Evolutionary conservation across 2,113 vertebrate genomes (phyloP).

Genomic region (Halcyon malimbica): DNA sequence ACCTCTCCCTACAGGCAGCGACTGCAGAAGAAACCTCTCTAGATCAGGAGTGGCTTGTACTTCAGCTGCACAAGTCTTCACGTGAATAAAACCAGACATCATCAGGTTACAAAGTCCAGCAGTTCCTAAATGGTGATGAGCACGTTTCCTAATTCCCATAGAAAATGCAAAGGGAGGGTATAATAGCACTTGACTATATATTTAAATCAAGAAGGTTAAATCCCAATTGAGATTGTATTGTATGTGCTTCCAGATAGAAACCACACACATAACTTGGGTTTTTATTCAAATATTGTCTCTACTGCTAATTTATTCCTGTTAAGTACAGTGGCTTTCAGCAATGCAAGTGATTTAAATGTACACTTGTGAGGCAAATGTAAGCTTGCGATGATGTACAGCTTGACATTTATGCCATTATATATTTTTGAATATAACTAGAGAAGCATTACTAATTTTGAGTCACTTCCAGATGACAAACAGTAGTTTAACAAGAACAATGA

Average conservation of each 20-base stretch:
- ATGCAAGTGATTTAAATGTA: not conserved
- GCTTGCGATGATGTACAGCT: not conserved
- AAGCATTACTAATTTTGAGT: not conserved
- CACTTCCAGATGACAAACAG: not conserved
- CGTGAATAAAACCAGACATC: not conserved
- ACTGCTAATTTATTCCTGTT: not conserved
- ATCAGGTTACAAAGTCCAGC: not conserved
- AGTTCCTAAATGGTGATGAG: not conserved
- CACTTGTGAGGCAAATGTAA: not conserved
- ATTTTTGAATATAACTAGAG: not conserved
- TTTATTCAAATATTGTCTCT: not conserved
- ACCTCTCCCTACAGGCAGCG: not conserved
- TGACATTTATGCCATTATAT: not conserved
- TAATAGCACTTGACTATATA: not conserved
- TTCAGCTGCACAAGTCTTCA: not conserved
- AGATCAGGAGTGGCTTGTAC: not conserved
- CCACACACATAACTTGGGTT: not conserved
- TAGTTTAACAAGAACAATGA: not conserved
- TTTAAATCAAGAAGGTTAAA: not conserved
- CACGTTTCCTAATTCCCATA: not conserved
- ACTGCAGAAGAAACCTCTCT: not conserved
- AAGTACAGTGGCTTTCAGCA: constrained; percentile 1
- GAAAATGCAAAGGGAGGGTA: not conserved
- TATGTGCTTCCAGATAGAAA: not conserved
- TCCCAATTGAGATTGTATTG: not conserved